Percentiles rank a stretch among this genome's conserved stretches.
phyloP scores from a whole-genome alignment of 2,113 vertebrate genomes.

The Toxotes chatareus region DNA sequence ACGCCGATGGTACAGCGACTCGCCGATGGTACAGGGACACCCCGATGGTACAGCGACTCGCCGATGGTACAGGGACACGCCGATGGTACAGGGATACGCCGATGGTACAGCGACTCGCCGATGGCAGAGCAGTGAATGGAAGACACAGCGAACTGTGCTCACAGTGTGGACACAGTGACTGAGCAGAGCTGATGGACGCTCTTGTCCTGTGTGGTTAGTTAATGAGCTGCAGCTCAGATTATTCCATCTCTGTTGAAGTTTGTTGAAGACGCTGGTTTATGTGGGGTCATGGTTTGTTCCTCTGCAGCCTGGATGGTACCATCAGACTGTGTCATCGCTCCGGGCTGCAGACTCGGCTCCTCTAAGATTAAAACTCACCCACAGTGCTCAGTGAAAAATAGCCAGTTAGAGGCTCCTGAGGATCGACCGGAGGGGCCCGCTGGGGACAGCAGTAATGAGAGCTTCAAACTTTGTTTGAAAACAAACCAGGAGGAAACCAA shows the following conservation, averaged over 20 bases:
- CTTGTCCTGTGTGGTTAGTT: too few species aligned
- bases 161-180: too few species aligned
- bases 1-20: too few species aligned
- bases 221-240: too few species aligned
- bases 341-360: slow-evolving; percentile 21
- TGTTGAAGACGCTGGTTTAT: neutral
- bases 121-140: too few species aligned
- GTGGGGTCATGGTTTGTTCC: neutral
- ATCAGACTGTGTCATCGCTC: neutral
- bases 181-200: too few species aligned
- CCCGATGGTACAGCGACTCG: too few species aligned
- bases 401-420: neutral
- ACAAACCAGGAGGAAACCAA: neutral
- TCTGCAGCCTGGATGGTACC: neutral
- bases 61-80: too few species aligned
- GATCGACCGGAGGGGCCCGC: neutral
- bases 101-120: too few species aligned
- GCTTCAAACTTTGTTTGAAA: neutral
- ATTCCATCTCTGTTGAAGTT: neutral
- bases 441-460: neutral
- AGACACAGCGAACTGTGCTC: too few species aligned
- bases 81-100: too few species aligned
- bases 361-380: slow-evolving; percentile 44
- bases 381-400: neutral
- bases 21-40: too few species aligned